These are phyloP conservation scores for Anguilla pacifica DNA, from an alignment of 2,797 vertebrate species.

Conservation along the genomic window DNA sequence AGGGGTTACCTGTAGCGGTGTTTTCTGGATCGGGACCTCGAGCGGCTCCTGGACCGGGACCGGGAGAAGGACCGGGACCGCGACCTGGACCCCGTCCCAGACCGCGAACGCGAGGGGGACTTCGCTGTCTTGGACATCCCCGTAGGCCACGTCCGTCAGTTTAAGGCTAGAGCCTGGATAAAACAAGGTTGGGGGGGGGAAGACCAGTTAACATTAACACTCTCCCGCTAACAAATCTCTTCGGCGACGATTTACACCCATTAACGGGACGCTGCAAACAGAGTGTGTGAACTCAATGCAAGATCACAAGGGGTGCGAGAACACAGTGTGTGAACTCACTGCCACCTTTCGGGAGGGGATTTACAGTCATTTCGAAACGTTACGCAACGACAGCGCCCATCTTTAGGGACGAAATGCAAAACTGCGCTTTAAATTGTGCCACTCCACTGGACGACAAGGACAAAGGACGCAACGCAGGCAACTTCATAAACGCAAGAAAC, in stretches of 20 bases:
- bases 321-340: background rate
- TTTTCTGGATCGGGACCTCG: slow-evolving; percentile 85
- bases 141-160: slow-evolving; percentile 54
- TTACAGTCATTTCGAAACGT: background rate
- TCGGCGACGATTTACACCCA: background rate
- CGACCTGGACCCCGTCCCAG: slow-evolving; percentile 84
- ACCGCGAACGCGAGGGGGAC: slow-evolving; percentile 88
- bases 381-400: background rate
- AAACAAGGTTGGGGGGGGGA: slow-evolving; percentile 19
- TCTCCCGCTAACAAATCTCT: background rate
- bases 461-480: background rate
- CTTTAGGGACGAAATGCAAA: background rate
- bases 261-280: background rate
- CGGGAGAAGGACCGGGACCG: slow-evolving; percentile 85
- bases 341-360: background rate
- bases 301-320: background rate
- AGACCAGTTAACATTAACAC: background rate
- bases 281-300: background rate
- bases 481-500: background rate
- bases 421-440: background rate
- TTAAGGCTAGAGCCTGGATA: slow-evolving; percentile 33
- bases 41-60: slow-evolving; percentile 83
- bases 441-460: background rate
- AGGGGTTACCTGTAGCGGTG: slow-evolving; percentile 84
- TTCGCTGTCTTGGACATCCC: slow-evolving; percentile 92